Conservation (phyloP, 1,140 invertebrate species). For the Panagrolaimus sp. region DNA sequence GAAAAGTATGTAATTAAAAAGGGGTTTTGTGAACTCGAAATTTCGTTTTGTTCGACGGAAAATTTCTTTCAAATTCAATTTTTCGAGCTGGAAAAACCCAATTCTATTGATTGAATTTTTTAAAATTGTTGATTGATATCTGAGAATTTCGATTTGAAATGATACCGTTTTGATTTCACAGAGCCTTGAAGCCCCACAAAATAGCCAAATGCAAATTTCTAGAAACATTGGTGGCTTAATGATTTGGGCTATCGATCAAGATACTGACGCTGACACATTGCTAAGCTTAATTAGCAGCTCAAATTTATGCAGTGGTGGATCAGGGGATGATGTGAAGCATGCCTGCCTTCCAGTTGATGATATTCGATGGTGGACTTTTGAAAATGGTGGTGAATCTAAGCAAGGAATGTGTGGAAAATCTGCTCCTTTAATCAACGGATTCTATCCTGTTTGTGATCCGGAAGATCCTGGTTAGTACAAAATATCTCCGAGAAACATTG, state of each 20-base stretch:
- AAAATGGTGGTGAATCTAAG: conserved; percentile 44
- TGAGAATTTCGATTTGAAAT: no score
- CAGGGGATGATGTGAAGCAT: conserved; percentile 19
- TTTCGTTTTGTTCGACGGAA: no score
- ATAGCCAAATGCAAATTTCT: conserved; percentile 61
- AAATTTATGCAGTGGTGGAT: conserved; percentile 5
- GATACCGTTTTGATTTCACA: no score
- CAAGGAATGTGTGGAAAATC: conserved; percentile 37
- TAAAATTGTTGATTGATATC: no score
- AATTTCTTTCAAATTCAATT: no score
- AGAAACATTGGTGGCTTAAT: conserved; percentile 76
- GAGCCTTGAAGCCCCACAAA: no score
- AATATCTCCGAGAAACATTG: no score
- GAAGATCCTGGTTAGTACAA: conserved; percentile 36
- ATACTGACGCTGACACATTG: conserved; percentile 64
- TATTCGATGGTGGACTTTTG: conserved; percentile 47
- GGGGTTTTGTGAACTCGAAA: no score
- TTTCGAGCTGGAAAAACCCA: no score
- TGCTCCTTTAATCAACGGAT: conserved; percentile 31
- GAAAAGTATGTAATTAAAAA: conserved; percentile 61
- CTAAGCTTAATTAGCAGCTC: conserved; percentile 30
- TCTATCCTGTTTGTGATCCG: conserved; percentile 39
- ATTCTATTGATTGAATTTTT: no score
- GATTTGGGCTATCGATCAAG: conserved; percentile 80
- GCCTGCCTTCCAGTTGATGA: conserved; percentile 45